A percentile compares a stretch with the other conserved stretches of the same genome.
Evolutionary conservation across 2,113 vertebrate genomes (phyloP).

Genomic region (Sakesphorus luctuosus): DNA sequence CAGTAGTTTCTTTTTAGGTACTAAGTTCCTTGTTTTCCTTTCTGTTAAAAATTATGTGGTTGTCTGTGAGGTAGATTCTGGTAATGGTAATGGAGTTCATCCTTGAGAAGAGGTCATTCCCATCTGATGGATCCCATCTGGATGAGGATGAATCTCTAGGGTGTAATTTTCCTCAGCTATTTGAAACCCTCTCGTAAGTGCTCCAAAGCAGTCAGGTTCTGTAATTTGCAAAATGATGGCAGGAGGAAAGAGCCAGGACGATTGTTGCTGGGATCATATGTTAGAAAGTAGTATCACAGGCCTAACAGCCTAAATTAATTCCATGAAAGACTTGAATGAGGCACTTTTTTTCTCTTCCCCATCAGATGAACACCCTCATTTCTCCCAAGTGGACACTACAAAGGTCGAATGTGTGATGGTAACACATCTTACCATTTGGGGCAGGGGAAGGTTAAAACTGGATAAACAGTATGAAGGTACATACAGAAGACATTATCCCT

Average conservation of each 20-base stretch:
- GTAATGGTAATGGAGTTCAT: neutral
- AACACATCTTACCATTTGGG: neutral
- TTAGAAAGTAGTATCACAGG: neutral
- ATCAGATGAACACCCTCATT: neutral
- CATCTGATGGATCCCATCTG: constrained; percentile 48
- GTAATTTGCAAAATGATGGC: constrained; percentile 28
- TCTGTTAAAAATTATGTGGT: neutral
- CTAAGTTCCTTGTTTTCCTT: neutral
- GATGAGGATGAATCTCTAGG: constrained; percentile 4
- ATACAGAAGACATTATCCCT: neutral
- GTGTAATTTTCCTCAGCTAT: constrained; percentile 50
- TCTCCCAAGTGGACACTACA: neutral
- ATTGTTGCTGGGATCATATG: neutral
- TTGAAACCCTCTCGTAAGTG: constrained; percentile 32
- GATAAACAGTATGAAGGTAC: neutral
- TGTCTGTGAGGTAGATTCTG: neutral
- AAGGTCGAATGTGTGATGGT: neutral
- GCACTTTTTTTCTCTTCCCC: neutral
- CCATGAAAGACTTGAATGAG: neutral
- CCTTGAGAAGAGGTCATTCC: constrained; percentile 22
- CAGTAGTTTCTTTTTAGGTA: neutral
- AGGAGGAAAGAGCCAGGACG: neutral
- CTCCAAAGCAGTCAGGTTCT: constrained; percentile 22
- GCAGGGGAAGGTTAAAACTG: neutral
- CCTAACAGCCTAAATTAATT: neutral